Conservation (phyloP, 2,797 vertebrate genomes). For the Xyrichtys novacula region DNA sequence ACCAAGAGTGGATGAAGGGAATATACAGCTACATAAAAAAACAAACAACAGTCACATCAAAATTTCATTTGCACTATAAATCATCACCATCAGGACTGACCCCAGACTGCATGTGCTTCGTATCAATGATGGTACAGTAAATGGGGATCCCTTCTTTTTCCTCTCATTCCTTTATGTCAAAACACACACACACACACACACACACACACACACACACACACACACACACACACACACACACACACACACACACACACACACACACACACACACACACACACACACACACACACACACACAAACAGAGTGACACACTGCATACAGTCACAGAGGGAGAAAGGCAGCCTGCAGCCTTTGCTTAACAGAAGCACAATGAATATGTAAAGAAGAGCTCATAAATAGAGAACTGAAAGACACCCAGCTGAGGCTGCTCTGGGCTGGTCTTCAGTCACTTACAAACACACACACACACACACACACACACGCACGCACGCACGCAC, state of each 20-base stretch:
- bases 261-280: slow-evolving; percentile 31
- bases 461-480: slow-evolving; percentile 42
- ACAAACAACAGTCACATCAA: background rate
- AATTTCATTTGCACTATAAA: background rate
- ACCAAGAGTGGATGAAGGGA: too few species aligned
- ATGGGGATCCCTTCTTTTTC: background rate
- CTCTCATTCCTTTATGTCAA: slow-evolving; percentile 18
- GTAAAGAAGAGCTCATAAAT: slow-evolving; percentile 86
- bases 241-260: slow-evolving; percentile 43
- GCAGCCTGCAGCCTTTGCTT: slow-evolving; percentile 77
- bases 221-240: slow-evolving; percentile 49
- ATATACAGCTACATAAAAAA: too few species aligned
- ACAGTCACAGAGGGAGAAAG: slow-evolving; percentile 58
- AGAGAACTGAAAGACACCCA: slow-evolving; percentile 82
- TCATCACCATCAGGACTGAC: too few species aligned
- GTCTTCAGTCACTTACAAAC: slow-evolving; percentile 55
- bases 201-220: slow-evolving; percentile 21
- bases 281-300: slow-evolving; percentile 33
- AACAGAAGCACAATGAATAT: slow-evolving; percentile 85
- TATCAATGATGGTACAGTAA: background rate
- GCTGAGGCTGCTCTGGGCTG: slow-evolving; percentile 75
- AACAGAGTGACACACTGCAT: slow-evolving; percentile 31
- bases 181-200: slow-evolving; percentile 38
- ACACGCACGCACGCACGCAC: slow-evolving; percentile 46
- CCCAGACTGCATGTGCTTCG: too few species aligned